Evolutionary conservation across 2,113 vertebrate genomes (phyloP).

Genomic region (Tachysurus vachellii): DNA sequence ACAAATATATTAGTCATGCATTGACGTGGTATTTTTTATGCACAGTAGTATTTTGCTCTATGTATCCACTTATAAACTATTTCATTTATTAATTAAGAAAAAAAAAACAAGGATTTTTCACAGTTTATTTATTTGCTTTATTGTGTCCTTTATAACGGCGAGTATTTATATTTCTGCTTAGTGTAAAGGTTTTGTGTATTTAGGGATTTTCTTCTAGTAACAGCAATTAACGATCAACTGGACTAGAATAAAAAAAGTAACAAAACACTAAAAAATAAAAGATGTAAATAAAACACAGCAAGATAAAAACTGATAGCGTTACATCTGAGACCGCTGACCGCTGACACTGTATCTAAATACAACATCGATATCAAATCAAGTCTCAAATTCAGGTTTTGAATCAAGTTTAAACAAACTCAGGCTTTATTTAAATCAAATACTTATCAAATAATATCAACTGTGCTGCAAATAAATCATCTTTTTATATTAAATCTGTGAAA

Average conservation of each 20-base stretch:
- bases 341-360: background rate
- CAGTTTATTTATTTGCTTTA: constrained; percentile 67
- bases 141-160: constrained; percentile 61
- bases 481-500: constrained; percentile 2
- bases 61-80: background rate
- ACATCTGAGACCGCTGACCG: background rate
- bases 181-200: constrained; percentile 18
- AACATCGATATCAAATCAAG: background rate
- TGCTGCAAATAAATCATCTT: background rate
- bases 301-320: background rate
- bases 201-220: background rate
- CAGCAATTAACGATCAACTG: constrained; percentile 13
- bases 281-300: background rate
- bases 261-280: constrained; percentile 40
- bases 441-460: background rate
- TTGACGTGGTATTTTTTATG: too few species aligned
- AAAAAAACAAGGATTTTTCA: background rate
- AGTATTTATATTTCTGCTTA: constrained; percentile 30
- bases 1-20: background rate
- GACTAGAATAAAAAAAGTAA: constrained; percentile 55
- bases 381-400: background rate
- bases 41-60: background rate
- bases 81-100: background rate
- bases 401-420: background rate
- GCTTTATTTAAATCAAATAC: background rate